Evolutionary conservation across 2,888 invertebrate genomes (phyloP), one percentile per base, ranked within the genome.

Genomic region (Osmoderma eremita): DNA sequence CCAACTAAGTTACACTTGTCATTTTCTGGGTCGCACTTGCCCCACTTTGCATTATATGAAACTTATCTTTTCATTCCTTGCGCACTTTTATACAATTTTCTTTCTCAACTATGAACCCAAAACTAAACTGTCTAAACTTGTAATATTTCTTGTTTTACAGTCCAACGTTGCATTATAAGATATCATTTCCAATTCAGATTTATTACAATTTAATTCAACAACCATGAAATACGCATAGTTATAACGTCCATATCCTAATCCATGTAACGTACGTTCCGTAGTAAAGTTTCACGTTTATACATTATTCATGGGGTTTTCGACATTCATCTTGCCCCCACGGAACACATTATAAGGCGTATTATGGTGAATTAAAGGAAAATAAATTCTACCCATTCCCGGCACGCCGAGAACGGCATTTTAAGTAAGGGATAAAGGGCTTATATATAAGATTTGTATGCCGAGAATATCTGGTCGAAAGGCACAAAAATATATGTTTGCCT

Each of bases 1-100:
- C 54, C 50, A 61, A 50, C 58, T 58, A 54, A 54, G 38, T 54
- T 54, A 54, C 54, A 54, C 54, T 54, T 54, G 36, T 54, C 2
- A 54, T 54, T 54, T 54, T 54, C 17, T 38, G 54, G 36, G 54
- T 54, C 38, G 54, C 54, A 54, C 15, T 54, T 54, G 38, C 54
- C 54, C 54, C 54, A 54, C 54, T 5, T 54, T 54, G 36, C 54
- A n/a, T n/a, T n/a, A 5, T 24, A 24, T 24, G 5, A 24, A 24
- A 4, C 3, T 24, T 4, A 5, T 24, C 3, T 10, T 6, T 30
- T 30, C 6, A 4, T 1, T 30, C 10, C 1, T 6, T 30, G 8
- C 30, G 10, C 24, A 4, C 5, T 24, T 24, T 5, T 24, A 30
- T 30, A 1, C 3, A 30, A 30, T 6, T 30, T 10, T 30, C 1